These are phyloP conservation scores for Euplagia quadripunctaria DNA, from an alignment of 2,888 invertebrate genomes.

Conservation along the genomic window DNA sequence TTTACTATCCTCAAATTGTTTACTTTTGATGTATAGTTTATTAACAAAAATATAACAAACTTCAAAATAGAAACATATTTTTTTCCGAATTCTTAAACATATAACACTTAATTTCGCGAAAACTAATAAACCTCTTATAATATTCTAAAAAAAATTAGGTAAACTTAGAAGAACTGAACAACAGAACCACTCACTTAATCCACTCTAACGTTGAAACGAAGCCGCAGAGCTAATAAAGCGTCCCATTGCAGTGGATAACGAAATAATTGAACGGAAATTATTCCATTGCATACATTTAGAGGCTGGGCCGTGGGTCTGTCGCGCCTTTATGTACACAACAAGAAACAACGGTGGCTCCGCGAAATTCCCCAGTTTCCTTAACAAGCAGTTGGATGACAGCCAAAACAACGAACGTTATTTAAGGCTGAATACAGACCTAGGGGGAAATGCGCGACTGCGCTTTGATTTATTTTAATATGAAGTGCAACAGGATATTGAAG, in stretches of 20 bases:
- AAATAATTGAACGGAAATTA: slow-evolving; percentile 56
- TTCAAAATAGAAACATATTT: too few relatives aligned
- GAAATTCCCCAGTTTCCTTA: slow-evolving; percentile 79
- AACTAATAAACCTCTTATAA: background rate
- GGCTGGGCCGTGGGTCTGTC: slow-evolving; percentile 52
- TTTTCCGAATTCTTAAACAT: too few relatives aligned
- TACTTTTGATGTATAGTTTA: too few relatives aligned
- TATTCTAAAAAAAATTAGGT: background rate
- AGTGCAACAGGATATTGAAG: slow-evolving; percentile 47
- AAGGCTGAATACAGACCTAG: slow-evolving; percentile 57
- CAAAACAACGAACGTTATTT: slow-evolving; percentile 76
- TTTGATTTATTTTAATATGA: slow-evolving; percentile 49
- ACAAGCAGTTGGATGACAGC: slow-evolving; percentile 82
- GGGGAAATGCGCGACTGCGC: slow-evolving; percentile 31
- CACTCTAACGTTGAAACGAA: slow-evolving; percentile 29
- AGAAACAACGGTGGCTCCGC: slow-evolving; percentile 74
- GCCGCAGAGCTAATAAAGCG: slow-evolving; percentile 35
- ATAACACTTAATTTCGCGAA: background rate
- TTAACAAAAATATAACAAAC: too few relatives aligned
- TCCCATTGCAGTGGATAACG: slow-evolving; percentile 46
- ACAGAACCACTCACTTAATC: slow-evolving; percentile 19
- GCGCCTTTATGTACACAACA: slow-evolving; percentile 67
- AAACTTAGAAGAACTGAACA: slow-evolving; percentile 10
- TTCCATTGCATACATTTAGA: slow-evolving; percentile 54
- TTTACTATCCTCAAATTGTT: too few relatives aligned